Conservation (phyloP, 2,113 vertebrate species). For the Coturnix japonica region DNA sequence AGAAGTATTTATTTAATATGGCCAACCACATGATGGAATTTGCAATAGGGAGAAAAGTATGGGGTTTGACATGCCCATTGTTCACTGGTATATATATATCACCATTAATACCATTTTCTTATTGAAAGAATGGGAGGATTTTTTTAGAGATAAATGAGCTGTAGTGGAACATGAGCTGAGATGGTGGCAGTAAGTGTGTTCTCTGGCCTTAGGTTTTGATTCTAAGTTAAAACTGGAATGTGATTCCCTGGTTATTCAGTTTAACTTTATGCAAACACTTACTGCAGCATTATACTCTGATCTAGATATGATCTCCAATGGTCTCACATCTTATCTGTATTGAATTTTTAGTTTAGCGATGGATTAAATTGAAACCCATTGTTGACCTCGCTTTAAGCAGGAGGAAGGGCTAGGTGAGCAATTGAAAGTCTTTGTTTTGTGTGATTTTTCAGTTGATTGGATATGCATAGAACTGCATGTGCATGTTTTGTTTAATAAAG, state of each 20-base stretch:
- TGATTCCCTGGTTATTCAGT: background rate
- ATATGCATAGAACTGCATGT: background rate
- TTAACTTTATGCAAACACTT: constrained; percentile 7
- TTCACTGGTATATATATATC: background rate
- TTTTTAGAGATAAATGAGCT: background rate
- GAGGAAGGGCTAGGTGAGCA: background rate
- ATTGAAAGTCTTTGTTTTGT: background rate
- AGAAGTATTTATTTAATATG: background rate
- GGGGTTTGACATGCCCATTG: background rate
- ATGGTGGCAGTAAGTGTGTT: background rate
- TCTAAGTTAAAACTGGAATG: constrained; percentile 20
- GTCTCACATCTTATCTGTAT: background rate
- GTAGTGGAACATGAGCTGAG: background rate
- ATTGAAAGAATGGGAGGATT: accelerated
- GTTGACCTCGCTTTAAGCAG: background rate
- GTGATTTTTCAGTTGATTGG: background rate
- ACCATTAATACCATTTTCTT: background rate
- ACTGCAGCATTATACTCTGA: background rate
- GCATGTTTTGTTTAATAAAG: background rate
- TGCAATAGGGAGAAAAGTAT: background rate
- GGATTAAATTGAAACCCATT: background rate
- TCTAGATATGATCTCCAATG: background rate
- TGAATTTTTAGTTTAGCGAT: background rate
- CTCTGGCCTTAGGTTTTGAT: background rate
- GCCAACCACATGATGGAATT: background rate